These are phyloP conservation scores for Fistularia commersonii DNA, from an alignment of 2,797 vertebrate genomes.

Conservation along the genomic window DNA sequence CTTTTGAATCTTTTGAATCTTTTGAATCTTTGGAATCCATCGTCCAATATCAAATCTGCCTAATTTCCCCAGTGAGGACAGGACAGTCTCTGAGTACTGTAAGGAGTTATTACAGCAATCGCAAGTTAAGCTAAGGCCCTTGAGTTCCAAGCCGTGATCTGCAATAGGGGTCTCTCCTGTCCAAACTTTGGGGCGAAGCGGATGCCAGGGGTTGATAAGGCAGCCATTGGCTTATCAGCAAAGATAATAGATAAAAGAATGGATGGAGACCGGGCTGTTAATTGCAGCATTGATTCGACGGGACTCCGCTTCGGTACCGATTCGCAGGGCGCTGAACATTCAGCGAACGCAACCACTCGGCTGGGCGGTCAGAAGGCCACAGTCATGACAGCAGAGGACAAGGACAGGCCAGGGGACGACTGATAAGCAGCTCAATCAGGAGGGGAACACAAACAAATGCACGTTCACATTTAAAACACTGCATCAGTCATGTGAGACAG, in stretches of 20 bases:
- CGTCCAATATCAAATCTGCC: no score
- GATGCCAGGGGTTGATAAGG: conserved; percentile 62
- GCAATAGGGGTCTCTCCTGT: not conserved
- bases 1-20: no score
- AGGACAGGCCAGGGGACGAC: no score
- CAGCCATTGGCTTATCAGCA: conserved; percentile 58
- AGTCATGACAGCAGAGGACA: conserved; percentile 17
- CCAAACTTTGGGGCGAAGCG: conserved; percentile 37
- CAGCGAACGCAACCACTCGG: not conserved
- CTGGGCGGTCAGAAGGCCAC: conserved; percentile 10
- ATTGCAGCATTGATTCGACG: conserved; percentile 61
- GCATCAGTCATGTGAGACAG: conserved; percentile 2
- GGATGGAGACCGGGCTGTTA: conserved; percentile 50
- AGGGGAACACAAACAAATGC: conserved; percentile 1
- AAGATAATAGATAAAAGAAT: conserved; percentile 57
- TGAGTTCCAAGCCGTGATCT: no score
- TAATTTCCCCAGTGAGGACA: no score
- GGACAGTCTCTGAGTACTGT: no score
- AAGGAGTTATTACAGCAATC: no score
- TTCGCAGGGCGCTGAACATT: not conserved
- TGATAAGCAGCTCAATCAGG: not conserved
- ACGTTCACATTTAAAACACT: not conserved
- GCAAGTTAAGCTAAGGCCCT: no score
- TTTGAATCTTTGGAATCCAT: no score
- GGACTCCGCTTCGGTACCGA: conserved; percentile 48